A percentile compares a stretch with the other conserved stretches of the same genome.
These are phyloP conservation scores for Drosophila baimaii DNA, from an alignment of 1,140 invertebrate genomes.

Conservation along the genomic window DNA sequence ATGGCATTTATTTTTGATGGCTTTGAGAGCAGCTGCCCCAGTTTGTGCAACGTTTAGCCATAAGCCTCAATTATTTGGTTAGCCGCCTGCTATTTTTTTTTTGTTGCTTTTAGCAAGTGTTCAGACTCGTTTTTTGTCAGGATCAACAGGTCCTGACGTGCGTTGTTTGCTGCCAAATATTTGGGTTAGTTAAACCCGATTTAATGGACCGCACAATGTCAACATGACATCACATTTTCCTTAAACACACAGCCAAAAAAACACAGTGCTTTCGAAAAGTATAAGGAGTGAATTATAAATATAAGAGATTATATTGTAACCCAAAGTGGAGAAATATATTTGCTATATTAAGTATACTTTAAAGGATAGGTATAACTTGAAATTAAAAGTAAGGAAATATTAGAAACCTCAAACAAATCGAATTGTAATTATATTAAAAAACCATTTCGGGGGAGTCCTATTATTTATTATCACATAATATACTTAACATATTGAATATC, in stretches of 20 bases:
- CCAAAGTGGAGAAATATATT: not conserved
- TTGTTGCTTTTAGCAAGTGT: not conserved
- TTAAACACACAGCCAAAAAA: slow-evolving; percentile 1
- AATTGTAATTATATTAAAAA: not conserved
- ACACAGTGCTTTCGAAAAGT: slow-evolving; percentile 17
- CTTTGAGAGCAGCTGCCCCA: not conserved
- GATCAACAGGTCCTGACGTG: slow-evolving; percentile 31
- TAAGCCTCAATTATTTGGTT: slow-evolving; percentile 25
- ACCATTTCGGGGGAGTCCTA: no score
- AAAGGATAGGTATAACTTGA: not conserved
- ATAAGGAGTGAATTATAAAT: not conserved
- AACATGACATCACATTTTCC: slow-evolving; percentile 22
- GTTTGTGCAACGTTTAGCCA: slow-evolving; percentile 1
- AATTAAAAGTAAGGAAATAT: not conserved
- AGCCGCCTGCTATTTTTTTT: not conserved
- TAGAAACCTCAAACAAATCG: not conserved
- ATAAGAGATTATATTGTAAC: not conserved
- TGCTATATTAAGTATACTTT: no score
- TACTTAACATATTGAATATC: not conserved
- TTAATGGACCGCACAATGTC: slow-evolving; percentile 49
- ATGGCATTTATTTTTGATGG: not conserved
- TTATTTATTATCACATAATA: not conserved
- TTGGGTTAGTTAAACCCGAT: slow-evolving; percentile 43
- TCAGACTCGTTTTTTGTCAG: slow-evolving; percentile 14
- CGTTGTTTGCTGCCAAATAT: slow-evolving; percentile 42